Evolutionary conservation across 2,113 vertebrate genomes (phyloP).

Genomic region (Hippocampus abdominalis): DNA sequence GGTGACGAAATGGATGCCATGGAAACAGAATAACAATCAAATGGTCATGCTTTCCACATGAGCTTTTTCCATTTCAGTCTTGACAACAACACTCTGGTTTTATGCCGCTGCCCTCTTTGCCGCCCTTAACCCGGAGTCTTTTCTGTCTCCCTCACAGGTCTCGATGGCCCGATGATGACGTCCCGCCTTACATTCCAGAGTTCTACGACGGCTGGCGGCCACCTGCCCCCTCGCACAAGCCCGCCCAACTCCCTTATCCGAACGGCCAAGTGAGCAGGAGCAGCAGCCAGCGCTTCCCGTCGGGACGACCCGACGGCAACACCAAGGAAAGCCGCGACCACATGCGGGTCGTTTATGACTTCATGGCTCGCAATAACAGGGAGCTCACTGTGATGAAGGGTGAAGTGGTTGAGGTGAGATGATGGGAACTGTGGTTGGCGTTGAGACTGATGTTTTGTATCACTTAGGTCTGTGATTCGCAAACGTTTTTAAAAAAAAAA

Average conservation of each 20-base stretch:
- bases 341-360: slow-evolving; percentile 77
- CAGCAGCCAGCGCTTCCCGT: slow-evolving; percentile 49
- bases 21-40: no score
- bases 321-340: slow-evolving; percentile 2
- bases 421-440: background rate
- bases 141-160: slow-evolving; percentile 43
- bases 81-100: no score
- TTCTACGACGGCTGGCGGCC: slow-evolving; percentile 82
- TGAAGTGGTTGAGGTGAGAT: slow-evolving; percentile 81
- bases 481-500: no score
- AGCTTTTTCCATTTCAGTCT: no score
- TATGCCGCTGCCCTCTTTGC: no score
- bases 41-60: no score
- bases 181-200: slow-evolving; percentile 69
- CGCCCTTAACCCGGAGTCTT: no score
- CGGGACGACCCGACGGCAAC: background rate
- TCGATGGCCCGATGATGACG: slow-evolving; percentile 59
- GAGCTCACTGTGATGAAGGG: slow-evolving; percentile 82
- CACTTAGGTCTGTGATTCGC: background rate
- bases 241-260: background rate
- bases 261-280: slow-evolving; percentile 32
- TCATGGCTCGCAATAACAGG: slow-evolving; percentile 78
- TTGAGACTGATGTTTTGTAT: background rate
- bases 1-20: no score
- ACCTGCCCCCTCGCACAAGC: slow-evolving; percentile 26